Base-by-base conservation (phyloP, 2,113 vertebrate genomes). In the Lophochroa leadbeateri region DNA sequence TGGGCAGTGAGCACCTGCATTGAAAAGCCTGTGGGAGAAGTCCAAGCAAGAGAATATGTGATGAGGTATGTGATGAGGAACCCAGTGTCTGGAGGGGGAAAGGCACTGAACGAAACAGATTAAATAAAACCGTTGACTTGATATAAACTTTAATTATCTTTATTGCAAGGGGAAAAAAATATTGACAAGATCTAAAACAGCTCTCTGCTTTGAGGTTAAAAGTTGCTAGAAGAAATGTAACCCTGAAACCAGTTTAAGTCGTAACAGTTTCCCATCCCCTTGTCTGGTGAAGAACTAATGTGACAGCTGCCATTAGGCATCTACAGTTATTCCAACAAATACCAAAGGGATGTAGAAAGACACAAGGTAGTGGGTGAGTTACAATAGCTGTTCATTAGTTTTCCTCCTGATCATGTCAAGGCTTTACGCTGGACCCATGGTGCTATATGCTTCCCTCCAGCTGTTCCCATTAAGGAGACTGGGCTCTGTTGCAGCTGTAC, bases 221-320 rank as follows among this genome's bases (percentile, higher is more conserved):
- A 94, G 50, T 82, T 74, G 74, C 81, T 87, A 67, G 52, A 28
- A 95, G 95, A 96, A 93, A 94, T 53, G 53, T 85, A 92, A 91
- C 81, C 74, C 70, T 91, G 76, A 83, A 92, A 71, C 69, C 92
- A 92, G 86, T 44, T 79, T 88, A 92, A 91, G 80, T 77, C 37
- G 12, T 55, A 94, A 71, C 35, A 46, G 47, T 46, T 90, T 94
- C 39, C 74, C 27, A 49, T 76, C 84, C 88, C 47, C 55, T 72
- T 53, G 31, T 82, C 69, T 87, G 70, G 70, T 58, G 83, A 92
- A 95, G 44, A 70, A 41, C 92, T 88, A 71, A 92, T 94, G 65
- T 92, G 96, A 96, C 92, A 96, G 83, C 74, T 97, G 92, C 92
- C 91, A 69, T 33, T 77, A 94, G 83, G 70, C 83, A 94, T 94